A percentile compares a stretch with the other conserved stretches of the same genome.
Evolutionary conservation across 1,140 invertebrate species (phyloP).

Genomic region (Penaeus indicus): DNA sequence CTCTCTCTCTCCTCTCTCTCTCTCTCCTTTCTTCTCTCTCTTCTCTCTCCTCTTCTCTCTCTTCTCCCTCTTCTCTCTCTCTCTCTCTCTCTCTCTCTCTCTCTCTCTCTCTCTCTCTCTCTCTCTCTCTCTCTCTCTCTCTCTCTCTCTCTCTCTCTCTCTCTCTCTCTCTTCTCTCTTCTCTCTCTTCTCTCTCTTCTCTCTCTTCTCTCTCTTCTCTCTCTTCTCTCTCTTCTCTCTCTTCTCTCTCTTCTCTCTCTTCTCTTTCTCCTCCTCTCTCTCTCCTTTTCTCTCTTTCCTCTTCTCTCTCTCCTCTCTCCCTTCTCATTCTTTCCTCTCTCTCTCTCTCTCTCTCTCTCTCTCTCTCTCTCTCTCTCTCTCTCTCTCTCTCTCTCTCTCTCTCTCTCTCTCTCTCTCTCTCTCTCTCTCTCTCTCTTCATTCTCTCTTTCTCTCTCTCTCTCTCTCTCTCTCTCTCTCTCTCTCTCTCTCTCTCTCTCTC

Average conservation of each 20-base stretch:
- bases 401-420: background rate
- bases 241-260: background rate
- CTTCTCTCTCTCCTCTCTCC: background rate
- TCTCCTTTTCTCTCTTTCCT: background rate
- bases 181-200: background rate
- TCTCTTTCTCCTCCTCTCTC: background rate
- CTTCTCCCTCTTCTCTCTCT: too few species aligned
- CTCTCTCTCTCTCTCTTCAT: background rate
- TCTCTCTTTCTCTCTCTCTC: background rate
- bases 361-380: background rate
- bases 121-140: slow-evolving; percentile 6
- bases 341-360: background rate
- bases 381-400: background rate
- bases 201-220: background rate
- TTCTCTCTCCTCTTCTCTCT: background rate
- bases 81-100: background rate
- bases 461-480: slow-evolving; percentile 1
- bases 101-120: background rate
- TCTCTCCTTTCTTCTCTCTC: background rate
- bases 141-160: slow-evolving; percentile 5
- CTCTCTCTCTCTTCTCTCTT: background rate
- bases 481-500: slow-evolving; percentile 5
- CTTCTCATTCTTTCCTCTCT: slow-evolving; percentile 8
- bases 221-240: background rate
- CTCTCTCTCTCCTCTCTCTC: background rate